Conservation (phyloP, 1,140 invertebrate genomes). For the Drosophila ogumai region DNA sequence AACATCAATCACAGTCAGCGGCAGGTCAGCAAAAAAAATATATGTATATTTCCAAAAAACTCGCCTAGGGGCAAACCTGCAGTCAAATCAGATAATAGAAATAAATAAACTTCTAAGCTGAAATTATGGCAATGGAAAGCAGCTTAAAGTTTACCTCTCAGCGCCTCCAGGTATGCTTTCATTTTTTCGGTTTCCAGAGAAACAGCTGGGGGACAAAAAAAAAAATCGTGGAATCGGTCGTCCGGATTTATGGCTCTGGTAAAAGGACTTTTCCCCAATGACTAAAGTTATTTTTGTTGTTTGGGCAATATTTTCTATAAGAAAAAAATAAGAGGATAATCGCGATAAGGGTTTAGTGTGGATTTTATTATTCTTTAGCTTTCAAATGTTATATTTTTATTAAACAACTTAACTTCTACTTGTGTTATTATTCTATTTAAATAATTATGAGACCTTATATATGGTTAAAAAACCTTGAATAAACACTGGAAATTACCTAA, state of each 20-base stretch:
- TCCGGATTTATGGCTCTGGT: background rate
- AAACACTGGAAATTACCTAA: no score
- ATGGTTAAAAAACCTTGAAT: no score
- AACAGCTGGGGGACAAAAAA: background rate
- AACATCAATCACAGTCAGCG: slow-evolving; percentile 77
- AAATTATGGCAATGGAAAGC: slow-evolving; percentile 36
- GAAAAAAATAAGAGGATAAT: no score
- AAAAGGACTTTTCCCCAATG: background rate
- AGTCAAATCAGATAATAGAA: slow-evolving; percentile 51
- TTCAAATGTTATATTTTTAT: background rate
- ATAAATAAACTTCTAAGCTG: slow-evolving; percentile 56
- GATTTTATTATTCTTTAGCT: background rate
- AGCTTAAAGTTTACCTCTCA: slow-evolving; percentile 27
- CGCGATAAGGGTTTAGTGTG: background rate
- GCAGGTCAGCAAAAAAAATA: slow-evolving; percentile 42
- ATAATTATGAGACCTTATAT: no score
- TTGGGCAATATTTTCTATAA: background rate
- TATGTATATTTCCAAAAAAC: slow-evolving; percentile 19
- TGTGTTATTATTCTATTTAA: no score
- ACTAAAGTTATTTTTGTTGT: background rate
- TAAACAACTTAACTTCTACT: background rate
- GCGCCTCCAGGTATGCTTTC: slow-evolving; percentile 30
- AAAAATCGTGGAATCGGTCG: slow-evolving; percentile 1
- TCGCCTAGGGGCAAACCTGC: slow-evolving; percentile 15
- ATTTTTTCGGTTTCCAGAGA: background rate